Base-by-base conservation (phyloP, 2,113 vertebrate genomes). In the Hiodon tergisus region DNA sequence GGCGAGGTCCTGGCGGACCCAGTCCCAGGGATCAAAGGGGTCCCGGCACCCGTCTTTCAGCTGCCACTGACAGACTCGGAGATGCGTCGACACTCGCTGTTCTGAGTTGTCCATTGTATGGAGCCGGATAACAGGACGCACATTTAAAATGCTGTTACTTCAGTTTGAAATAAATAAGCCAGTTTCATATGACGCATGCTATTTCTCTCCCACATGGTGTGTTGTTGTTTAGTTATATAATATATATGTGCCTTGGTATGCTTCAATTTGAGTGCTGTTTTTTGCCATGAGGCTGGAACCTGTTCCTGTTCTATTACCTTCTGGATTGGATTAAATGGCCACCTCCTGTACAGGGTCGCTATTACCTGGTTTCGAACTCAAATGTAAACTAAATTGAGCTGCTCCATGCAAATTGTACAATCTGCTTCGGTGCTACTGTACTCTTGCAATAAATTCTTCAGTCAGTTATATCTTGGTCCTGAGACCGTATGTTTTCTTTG, bases 61-160 rank as follows among this genome's bases (percentile, higher is more conserved):
- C 69, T 72, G 71, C 52, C 57, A 7, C 6, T 65, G 76, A 52
- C 63, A 31, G 72, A 76, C 46, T 9, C 60, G 55, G 78, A 80
- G 6, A 47, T 9, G 6, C 77, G 79, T 4, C 82, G 74, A 73
- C 77, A 69, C 79, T 83, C 83, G 0, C 0, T 82, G 48, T 63
- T 76, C 62, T 83, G 73, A 75, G 68, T 4, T 52, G 59, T 67
- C 47, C 6, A 46, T 51, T 58, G 31, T 31, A 31, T 31, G 31
- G 31, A 0, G 31, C 31, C 31, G 31, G 31, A 31, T 31, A 31
- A 31, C 31, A 31, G 60, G 54, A 48, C 7, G 60, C 46, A 50
- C 17, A 47, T 53, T 11, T n/a, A 58, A 63, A 72, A 6, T 69
- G 8, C 16, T 79, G 4, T 67, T 7, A 31, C 31, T 31, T 31